phyloP scores from a whole-genome alignment of 2,113 vertebrate genomes.

The Peromyscus californicus region DNA sequence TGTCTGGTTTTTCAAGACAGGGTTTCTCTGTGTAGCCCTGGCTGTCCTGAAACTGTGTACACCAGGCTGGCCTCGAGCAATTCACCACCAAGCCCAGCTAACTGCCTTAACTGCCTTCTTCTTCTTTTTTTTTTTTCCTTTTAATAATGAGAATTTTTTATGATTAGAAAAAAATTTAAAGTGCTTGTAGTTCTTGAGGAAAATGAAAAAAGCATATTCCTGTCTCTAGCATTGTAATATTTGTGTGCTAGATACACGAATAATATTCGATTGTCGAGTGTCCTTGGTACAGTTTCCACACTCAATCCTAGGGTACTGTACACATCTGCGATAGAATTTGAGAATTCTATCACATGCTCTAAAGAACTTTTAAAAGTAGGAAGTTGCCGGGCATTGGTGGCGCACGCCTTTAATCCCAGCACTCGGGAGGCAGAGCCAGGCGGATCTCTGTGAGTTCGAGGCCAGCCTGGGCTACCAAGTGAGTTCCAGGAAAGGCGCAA shows the following conservation, averaged over 20 bases:
- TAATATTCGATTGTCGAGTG: too few species aligned
- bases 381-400: not conserved
- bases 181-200: not conserved
- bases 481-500: too few species aligned
- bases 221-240: not conserved
- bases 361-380: not conserved
- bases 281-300: not conserved
- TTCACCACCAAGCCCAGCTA: too few species aligned
- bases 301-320: not conserved
- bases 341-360: not conserved
- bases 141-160: not conserved
- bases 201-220: not conserved
- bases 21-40: too few species aligned
- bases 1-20: too few species aligned
- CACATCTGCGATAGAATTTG: not conserved
- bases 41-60: too few species aligned
- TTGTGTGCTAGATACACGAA: not conserved
- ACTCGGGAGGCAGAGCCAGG: too few species aligned
- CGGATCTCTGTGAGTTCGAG: too few species aligned
- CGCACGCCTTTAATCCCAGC: too few species aligned
- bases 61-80: too few species aligned
- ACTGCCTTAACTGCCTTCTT: not conserved
- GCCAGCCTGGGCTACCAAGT: too few species aligned
- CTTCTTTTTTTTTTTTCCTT: not conserved
- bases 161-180: constrained; percentile 41